Base-by-base conservation (phyloP, 2,797 vertebrate species). In the Lagocephalus sceleratus region DNA sequence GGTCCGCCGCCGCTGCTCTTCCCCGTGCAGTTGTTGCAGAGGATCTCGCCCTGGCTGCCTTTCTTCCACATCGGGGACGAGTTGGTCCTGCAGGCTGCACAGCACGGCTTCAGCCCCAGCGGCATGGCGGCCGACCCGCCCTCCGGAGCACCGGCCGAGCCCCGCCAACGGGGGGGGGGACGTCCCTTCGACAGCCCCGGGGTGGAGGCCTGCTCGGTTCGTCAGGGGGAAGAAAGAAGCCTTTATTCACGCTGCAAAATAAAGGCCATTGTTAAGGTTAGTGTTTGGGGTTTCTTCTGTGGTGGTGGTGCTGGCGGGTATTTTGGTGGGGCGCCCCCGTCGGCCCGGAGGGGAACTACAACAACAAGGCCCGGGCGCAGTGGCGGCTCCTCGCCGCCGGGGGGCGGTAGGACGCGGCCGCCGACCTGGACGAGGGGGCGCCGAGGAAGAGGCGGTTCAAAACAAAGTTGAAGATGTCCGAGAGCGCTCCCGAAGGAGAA, bases 1-100 rank as follows among this genome's bases (percentile, higher is more conserved):
- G 68, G 39, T 29, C 86, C 91, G 1, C 76, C 68, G 54, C 60
- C 20, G 60, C 43, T 79, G 73, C 67, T 89, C 71, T 90, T 94
- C 14, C 93, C 94, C 0, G 94, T 94, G 86, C 96, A 98, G 88
- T 89, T 95, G 78, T 97, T 94, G 68, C 96, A 99, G 9, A 99
- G 86, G 67, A 98, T 97, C 64, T 99, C 96, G 20, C 96, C 96
- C 71, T 94, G 95, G 16, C 80, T 91, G 22, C 95, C 93, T 39
- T 98, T 98, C 88, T 95, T 97, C 96, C 96, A 98, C 96, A 98
- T 99, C 19, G 96, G 96, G 1, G 96, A 98, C 2, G 95, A 95
- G 52, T 89, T 97, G 57, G 93, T 97, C 83, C 94, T 96, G 87
- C 96, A 98, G 20, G 93, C 87, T 40, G 92, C 91, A 84, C 96